Evolutionary conservation across 2,113 vertebrate species (phyloP).

Genomic region (Tinamus guttatus): DNA sequence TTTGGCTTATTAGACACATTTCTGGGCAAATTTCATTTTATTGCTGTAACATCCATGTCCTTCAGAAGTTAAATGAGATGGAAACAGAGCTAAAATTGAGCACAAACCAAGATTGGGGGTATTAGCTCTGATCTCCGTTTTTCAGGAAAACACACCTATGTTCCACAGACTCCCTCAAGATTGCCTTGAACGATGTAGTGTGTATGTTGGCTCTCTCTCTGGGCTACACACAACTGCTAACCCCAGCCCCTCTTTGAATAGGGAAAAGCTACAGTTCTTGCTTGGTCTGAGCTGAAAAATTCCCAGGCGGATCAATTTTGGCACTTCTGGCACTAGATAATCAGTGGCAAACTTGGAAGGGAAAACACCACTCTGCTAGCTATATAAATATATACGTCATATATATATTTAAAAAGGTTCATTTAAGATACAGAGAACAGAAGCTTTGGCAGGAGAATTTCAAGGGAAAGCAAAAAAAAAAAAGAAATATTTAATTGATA

Average conservation of each 20-base stretch:
- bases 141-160: background rate
- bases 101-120: background rate
- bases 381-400: slow-evolving; percentile 1
- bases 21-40: slow-evolving; percentile 37
- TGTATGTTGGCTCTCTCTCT: background rate
- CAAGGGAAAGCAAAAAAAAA: background rate
- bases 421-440: background rate
- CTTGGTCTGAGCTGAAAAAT: background rate
- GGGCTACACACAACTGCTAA: background rate
- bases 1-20: slow-evolving; percentile 21
- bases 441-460: background rate
- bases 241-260: background rate
- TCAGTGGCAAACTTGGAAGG: slow-evolving; percentile 25
- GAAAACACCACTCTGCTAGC: slow-evolving; percentile 10
- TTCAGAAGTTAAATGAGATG: slow-evolving; percentile 36
- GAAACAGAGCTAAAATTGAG: slow-evolving; percentile 40
- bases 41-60: background rate
- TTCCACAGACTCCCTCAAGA: slow-evolving; percentile 6
- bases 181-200: background rate
- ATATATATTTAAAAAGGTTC: background rate
- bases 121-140: background rate
- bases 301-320: background rate
- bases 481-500: background rate
- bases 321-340: background rate
- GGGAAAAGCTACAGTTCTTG: background rate